Evolutionary conservation across 2,888 invertebrate species (phyloP).

Genomic region (Dicyrtomina minuta): DNA sequence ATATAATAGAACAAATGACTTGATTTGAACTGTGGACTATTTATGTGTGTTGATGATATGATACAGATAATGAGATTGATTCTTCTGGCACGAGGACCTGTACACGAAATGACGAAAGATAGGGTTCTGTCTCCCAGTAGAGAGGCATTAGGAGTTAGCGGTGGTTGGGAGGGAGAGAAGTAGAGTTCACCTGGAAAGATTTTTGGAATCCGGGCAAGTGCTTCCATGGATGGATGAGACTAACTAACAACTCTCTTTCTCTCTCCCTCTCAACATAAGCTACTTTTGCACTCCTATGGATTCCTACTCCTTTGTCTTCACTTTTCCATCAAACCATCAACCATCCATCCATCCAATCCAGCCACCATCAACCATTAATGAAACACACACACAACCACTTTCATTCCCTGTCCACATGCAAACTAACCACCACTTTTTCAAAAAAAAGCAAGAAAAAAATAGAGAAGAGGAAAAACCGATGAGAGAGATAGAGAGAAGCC

Average conservation of each 20-base stretch:
- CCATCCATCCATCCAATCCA: conserved; percentile 1
- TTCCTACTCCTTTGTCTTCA: conserved; percentile 11
- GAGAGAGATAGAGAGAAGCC: too few species aligned
- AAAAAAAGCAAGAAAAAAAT: background rate
- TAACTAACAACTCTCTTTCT: background rate
- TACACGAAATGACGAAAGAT: background rate
- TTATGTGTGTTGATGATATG: too few species aligned
- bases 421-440: background rate
- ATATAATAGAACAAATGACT: too few species aligned
- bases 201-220: conserved; percentile 32
- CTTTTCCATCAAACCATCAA: background rate
- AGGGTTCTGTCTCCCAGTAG: too few species aligned
- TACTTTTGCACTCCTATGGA: conserved; percentile 14
- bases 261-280: conserved; percentile 22
- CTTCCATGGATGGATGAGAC: conserved; percentile 15
- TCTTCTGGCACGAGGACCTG: conserved; percentile 1
- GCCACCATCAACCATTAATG: background rate
- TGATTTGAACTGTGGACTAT: too few species aligned
- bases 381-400: background rate
- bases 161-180: too few species aligned
- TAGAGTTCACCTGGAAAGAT: conserved; percentile 18
- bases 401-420: conserved; percentile 5
- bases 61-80: too few species aligned
- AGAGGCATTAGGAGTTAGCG: too few species aligned
- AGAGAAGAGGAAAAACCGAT: conserved; percentile 6